A percentile compares a stretch with the other conserved stretches of the same genome.
phyloP scores from a whole-genome alignment of 2,113 vertebrate species.

The Balaeniceps rex region DNA sequence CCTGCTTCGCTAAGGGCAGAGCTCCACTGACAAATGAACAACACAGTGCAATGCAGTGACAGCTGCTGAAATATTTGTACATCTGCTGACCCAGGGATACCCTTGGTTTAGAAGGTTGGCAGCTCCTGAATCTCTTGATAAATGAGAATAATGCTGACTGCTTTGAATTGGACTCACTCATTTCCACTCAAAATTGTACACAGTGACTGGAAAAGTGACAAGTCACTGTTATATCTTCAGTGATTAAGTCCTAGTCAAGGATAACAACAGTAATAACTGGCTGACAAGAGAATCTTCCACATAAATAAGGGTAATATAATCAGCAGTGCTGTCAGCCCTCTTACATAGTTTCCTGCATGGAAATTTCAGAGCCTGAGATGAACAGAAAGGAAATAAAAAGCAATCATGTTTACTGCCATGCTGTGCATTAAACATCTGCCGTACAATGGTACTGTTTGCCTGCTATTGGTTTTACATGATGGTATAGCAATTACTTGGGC shows the following conservation, averaged over 20 bases:
- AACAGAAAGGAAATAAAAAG: neutral
- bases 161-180: neutral
- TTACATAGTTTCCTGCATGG: neutral
- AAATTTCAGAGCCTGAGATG: neutral
- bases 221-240: neutral
- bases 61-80: neutral
- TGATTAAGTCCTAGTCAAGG: conserved; percentile 16
- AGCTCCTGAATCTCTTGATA: neutral
- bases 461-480: neutral
- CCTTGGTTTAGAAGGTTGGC: neutral
- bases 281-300: neutral
- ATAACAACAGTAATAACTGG: neutral
- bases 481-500: neutral
- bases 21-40: neutral
- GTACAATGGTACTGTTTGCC: neutral
- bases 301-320: neutral
- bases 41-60: neutral
- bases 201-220: neutral
- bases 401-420: neutral
- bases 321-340: neutral
- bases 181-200: neutral
- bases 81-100: neutral
- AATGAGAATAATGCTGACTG: neutral
- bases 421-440: neutral
- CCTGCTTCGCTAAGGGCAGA: neutral